A percentile compares a stretch with the other conserved stretches of the same genome.
phyloP scores from a whole-genome alignment of 2,888 invertebrate genomes.

The Homarus gammarus region DNA sequence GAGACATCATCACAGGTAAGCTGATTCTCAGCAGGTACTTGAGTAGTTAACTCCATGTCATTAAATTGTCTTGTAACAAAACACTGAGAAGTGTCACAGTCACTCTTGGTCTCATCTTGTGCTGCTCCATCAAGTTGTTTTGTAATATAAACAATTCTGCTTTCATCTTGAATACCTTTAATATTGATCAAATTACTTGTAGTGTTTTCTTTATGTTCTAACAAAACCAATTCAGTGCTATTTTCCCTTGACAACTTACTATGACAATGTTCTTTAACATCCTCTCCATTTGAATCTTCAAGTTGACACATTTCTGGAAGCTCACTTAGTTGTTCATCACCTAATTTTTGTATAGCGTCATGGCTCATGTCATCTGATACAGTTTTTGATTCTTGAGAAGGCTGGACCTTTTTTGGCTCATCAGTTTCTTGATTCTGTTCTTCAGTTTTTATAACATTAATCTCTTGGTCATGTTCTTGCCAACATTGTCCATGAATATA shows the following conservation, averaged over 20 bases:
- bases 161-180: not conserved
- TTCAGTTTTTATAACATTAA: not conserved
- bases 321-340: no score
- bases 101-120: not conserved
- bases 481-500: not conserved
- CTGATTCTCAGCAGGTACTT: not conserved
- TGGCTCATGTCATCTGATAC: no score
- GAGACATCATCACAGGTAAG: not conserved
- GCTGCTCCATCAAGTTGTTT: not conserved
- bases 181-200: not conserved
- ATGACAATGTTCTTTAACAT: not conserved
- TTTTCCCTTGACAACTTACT: not conserved
- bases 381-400: no score
- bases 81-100: not conserved
- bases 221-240: not conserved
- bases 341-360: no score
- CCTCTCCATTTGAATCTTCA: not conserved
- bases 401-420: not conserved
- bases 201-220: not conserved
- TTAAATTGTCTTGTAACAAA: not conserved
- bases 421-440: not conserved
- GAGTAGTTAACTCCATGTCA: not conserved
- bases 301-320: not conserved
- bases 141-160: not conserved
- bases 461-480: not conserved